These are phyloP conservation scores for Rynchops niger DNA, from an alignment of 2,113 vertebrate species.

Conservation along the genomic window DNA sequence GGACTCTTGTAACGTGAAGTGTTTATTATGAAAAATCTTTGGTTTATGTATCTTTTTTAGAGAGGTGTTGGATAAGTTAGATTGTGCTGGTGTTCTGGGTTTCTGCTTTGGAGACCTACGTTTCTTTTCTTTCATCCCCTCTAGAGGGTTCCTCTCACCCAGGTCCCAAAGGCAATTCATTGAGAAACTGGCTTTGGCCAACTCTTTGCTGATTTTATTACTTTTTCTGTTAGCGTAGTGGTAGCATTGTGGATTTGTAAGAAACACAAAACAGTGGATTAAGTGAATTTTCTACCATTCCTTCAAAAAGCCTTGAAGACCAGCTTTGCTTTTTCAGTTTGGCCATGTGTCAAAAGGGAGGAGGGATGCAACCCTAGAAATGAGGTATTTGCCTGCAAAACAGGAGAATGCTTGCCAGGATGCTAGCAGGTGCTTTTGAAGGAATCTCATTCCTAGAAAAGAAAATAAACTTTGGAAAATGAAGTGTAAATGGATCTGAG, in stretches of 20 bases:
- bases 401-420: background rate
- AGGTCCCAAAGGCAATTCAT: background rate
- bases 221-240: background rate
- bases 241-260: background rate
- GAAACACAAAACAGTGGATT: background rate
- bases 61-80: background rate
- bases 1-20: background rate
- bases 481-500: background rate
- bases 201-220: background rate
- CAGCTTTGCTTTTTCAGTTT: background rate
- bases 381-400: background rate
- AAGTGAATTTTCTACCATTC: background rate
- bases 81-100: background rate
- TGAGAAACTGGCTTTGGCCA: background rate
- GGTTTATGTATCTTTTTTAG: background rate
- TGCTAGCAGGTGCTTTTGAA: constrained; percentile 6
- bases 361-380: background rate
- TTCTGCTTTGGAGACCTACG: background rate
- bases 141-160: background rate
- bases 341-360: background rate
- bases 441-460: background rate
- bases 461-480: constrained; percentile 1
- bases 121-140: background rate
- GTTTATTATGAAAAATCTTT: background rate
- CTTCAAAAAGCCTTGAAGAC: background rate